Conservation (phyloP, 37 sponge, comb jelly and placozoan species). For the Beroe ovata region DNA sequence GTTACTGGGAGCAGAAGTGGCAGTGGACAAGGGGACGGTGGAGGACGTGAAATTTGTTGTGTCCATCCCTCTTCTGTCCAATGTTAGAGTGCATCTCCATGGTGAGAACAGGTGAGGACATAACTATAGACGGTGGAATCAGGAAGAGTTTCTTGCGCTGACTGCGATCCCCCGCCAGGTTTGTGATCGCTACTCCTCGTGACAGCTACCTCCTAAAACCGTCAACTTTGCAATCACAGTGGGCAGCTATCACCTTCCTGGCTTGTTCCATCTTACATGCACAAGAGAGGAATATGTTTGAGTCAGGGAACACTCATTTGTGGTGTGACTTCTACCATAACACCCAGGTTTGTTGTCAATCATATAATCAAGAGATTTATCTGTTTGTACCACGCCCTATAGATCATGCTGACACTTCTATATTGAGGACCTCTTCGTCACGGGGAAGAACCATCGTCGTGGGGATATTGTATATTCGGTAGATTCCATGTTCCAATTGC, state of each 20-base stretch:
- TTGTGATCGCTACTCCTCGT: not conserved
- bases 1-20: conserved; percentile 13
- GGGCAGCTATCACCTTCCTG: conserved; percentile 50
- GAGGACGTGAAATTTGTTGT: conserved; percentile 11
- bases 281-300: conserved; percentile 21
- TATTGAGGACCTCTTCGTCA: too few species aligned
- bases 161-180: not conserved
- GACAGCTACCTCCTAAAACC: conserved; percentile 57
- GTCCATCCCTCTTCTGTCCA: conserved; percentile 17
- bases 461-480: too few species aligned
- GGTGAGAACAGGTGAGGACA: conserved; percentile 31
- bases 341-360: too few species aligned
- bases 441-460: too few species aligned
- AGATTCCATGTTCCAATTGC: too few species aligned
- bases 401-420: too few species aligned
- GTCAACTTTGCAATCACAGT: conserved; percentile 13
- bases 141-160: too few species aligned
- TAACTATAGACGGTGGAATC: too few species aligned
- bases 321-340: conserved; percentile 18
- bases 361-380: too few species aligned
- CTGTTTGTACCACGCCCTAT: too few species aligned
- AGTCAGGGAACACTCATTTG: conserved; percentile 11
- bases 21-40: not conserved
- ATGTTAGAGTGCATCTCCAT: conserved; percentile 45
- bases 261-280: not conserved